Conservation (phyloP, 2,888 invertebrate genomes). For the Coleophora flavipennella region DNA sequence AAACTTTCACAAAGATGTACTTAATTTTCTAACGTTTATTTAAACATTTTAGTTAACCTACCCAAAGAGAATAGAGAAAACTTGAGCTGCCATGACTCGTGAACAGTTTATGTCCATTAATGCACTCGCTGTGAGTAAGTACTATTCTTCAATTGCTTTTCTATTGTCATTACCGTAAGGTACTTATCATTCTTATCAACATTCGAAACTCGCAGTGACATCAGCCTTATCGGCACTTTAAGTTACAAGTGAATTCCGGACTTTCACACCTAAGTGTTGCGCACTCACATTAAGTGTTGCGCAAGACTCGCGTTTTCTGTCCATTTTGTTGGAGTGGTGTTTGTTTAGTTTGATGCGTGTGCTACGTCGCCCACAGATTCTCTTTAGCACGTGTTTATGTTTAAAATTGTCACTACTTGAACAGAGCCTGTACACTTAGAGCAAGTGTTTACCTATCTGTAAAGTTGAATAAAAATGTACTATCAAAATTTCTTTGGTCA, state of each 20-base stretch:
- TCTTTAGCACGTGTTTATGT: background rate
- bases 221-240: constrained; percentile 32
- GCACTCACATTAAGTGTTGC: constrained; percentile 34
- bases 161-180: too few species aligned
- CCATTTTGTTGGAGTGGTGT: constrained; percentile 29
- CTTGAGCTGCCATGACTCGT: too few species aligned
- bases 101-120: background rate
- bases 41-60: too few species aligned
- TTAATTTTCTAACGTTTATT: too few species aligned
- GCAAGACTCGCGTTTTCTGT: constrained; percentile 39
- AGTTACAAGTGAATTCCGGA: constrained; percentile 26
- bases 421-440: background rate
- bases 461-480: too few species aligned
- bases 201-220: constrained; percentile 34
- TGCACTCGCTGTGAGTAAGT: background rate
- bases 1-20: too few species aligned
- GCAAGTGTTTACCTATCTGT: constrained; percentile 13
- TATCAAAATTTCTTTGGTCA: too few species aligned
- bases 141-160: constrained; percentile 12
- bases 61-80: too few species aligned
- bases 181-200: constrained; percentile 16
- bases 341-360: constrained; percentile 19
- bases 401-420: background rate
- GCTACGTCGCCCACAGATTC: constrained; percentile 4
- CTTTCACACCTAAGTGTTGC: constrained; percentile 41